Conservation (phyloP, 2,797 vertebrate species). For the Liparis tanakae region DNA sequence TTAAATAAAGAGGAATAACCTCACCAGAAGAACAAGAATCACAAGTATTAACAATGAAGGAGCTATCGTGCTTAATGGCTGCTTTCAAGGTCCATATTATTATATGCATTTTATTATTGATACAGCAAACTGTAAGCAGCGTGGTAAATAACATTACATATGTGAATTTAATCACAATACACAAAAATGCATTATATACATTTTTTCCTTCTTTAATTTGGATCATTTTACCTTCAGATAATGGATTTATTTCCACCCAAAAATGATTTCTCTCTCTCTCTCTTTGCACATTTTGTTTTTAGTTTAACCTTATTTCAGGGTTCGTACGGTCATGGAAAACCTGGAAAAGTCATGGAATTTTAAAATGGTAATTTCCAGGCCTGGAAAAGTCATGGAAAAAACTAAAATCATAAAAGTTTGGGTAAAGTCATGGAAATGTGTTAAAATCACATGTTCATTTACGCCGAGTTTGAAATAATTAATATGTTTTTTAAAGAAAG, state of each 20-base stretch:
- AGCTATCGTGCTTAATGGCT: not conserved
- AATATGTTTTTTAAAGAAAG: no score
- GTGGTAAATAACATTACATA: not conserved
- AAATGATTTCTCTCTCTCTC: not conserved
- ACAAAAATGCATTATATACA: not conserved
- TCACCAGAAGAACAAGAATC: no score
- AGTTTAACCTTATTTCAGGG: slow-evolving; percentile 38
- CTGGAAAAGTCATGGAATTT: no score
- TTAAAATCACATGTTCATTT: no score
- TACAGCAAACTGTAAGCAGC: not conserved
- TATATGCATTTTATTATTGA: not conserved
- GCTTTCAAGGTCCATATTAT: not conserved
- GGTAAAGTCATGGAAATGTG: no score
- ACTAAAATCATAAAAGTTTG: no score
- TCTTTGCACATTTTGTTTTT: slow-evolving; percentile 44
- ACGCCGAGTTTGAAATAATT: no score
- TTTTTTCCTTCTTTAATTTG: no score
- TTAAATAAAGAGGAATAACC: no score
- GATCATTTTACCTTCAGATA: slow-evolving; percentile 47
- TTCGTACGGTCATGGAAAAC: no score
- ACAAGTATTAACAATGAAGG: not conserved
- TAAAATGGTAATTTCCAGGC: no score
- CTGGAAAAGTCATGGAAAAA: no score
- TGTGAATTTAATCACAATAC: not conserved
- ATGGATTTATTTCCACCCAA: slow-evolving; percentile 38